These are phyloP conservation scores for Ochlodes sylvanus DNA, from an alignment of 2,888 invertebrate genomes.

Conservation along the genomic window DNA sequence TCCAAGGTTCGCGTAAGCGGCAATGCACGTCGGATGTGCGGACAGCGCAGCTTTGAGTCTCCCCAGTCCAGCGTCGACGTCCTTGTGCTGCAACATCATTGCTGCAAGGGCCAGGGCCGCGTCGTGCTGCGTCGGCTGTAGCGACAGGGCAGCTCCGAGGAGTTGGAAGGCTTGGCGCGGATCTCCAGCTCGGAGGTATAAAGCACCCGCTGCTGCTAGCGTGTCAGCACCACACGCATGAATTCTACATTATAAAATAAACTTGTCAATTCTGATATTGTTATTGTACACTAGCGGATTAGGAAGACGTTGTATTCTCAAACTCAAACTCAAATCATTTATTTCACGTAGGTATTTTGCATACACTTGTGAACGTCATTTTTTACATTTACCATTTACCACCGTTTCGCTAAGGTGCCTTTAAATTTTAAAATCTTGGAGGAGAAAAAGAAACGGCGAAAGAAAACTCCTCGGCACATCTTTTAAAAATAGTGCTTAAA, in stretches of 20 bases:
- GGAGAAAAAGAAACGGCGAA: too few species aligned
- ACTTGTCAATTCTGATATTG: too few species aligned
- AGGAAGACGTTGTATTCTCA: too few species aligned
- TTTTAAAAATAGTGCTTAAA: too few species aligned
- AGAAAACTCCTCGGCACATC: too few species aligned
- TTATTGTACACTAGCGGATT: too few species aligned
- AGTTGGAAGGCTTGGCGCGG: constrained; percentile 82
- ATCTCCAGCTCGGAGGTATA: constrained; percentile 78
- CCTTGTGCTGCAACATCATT: constrained; percentile 82
- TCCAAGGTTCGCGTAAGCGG: constrained; percentile 73
- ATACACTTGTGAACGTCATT: too few species aligned
- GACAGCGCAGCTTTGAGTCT: constrained; percentile 78
- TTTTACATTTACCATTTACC: too few species aligned
- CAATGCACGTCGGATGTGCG: constrained; percentile 75
- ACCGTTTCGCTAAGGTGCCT: too few species aligned
- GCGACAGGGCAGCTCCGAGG: constrained; percentile 80
- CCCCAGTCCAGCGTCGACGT: constrained; percentile 74
- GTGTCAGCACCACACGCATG: constrained; percentile 79
- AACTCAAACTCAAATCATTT: too few species aligned
- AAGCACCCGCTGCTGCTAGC: constrained; percentile 79
- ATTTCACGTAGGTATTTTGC: too few species aligned
- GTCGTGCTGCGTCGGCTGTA: constrained; percentile 75
- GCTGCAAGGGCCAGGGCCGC: constrained; percentile 81
- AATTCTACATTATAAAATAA: constrained; percentile 45
- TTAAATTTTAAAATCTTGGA: too few species aligned